These are phyloP conservation scores for Drosophila antonietae DNA, from an alignment of 2,888 invertebrate species.

Conservation along the genomic window DNA sequence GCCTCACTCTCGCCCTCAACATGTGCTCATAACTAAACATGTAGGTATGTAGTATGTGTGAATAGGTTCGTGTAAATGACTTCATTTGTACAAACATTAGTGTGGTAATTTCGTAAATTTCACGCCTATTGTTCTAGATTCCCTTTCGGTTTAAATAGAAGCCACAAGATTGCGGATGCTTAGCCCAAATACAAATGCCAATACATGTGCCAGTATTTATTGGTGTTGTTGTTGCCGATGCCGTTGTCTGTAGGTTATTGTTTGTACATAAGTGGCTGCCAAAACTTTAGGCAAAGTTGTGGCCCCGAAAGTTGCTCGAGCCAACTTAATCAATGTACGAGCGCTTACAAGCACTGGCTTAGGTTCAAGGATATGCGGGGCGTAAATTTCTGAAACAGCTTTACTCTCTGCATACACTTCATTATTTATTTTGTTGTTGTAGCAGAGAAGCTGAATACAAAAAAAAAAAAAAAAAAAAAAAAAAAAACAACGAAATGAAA, in stretches of 20 bases:
- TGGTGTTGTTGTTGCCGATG: slow-evolving; percentile 15
- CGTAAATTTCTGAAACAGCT: slow-evolving; percentile 16
- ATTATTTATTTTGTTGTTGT: slow-evolving; percentile 67
- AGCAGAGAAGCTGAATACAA: slow-evolving; percentile 13
- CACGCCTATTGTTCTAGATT: slow-evolving; percentile 56
- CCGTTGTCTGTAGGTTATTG: slow-evolving; percentile 52
- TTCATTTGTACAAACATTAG: slow-evolving; percentile 73
- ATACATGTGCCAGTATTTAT: slow-evolving; percentile 60
- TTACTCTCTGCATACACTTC: slow-evolving; percentile 60
- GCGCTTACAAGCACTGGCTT: slow-evolving; percentile 65
- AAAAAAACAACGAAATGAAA: slow-evolving; percentile 57
- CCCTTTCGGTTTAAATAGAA: slow-evolving; percentile 66
- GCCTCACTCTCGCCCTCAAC: slow-evolving; percentile 34
- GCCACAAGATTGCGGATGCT: slow-evolving; percentile 67
- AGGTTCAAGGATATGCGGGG: slow-evolving; percentile 43
- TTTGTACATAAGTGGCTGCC: slow-evolving; percentile 68
- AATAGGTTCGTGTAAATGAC: slow-evolving; percentile 45
- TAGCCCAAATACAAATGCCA: slow-evolving; percentile 70
- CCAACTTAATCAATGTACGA: slow-evolving; percentile 73
- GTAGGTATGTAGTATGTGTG: slow-evolving; percentile 3
- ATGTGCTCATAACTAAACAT: slow-evolving; percentile 1
- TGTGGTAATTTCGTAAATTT: slow-evolving; percentile 77
- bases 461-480: slow-evolving; percentile 14
- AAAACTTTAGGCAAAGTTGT: slow-evolving; percentile 66
- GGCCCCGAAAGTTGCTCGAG: slow-evolving; percentile 42